A percentile compares a stretch with the other conserved stretches of the same genome.
Conservation (phyloP, 2,888 invertebrate genomes). For the Ochropleura plecta region DNA sequence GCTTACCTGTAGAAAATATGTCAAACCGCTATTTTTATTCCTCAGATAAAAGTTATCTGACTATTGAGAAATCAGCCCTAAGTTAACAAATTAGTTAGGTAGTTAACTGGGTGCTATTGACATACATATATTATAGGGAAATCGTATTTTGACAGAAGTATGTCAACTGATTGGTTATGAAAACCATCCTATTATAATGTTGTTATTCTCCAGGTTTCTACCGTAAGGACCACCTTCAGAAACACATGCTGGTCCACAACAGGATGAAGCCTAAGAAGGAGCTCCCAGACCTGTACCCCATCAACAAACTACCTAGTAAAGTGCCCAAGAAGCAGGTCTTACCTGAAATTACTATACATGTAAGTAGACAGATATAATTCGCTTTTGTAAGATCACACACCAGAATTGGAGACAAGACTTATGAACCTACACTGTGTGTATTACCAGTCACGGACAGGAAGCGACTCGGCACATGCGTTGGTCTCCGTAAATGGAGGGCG, state of each 20-base stretch:
- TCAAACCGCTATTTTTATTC: too few species aligned
- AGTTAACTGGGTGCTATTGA: too few species aligned
- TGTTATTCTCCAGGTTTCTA: conserved; percentile 80
- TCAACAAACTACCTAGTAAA: conserved; percentile 61
- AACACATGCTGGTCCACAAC: conserved; percentile 82
- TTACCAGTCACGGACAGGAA: neutral
- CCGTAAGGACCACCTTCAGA: conserved; percentile 87
- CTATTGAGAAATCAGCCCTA: too few species aligned
- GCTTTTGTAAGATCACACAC: neutral
- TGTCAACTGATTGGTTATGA: too few species aligned
- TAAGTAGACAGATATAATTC: conserved; percentile 68
- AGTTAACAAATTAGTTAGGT: too few species aligned
- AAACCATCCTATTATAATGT: neutral
- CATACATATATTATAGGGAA: too few species aligned
- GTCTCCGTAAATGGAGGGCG: neutral
- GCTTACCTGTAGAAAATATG: too few species aligned
- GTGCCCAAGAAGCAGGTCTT: conserved; percentile 69
- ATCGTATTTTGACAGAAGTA: too few species aligned
- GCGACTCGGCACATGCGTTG: neutral
- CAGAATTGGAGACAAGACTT: neutral
- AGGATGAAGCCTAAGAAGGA: conserved; percentile 74
- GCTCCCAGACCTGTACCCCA: conserved; percentile 80
- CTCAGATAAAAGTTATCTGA: too few species aligned
- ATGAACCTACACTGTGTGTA: neutral
- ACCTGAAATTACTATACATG: conserved; percentile 87